These are phyloP conservation scores for Idris sp. DNA, from an alignment of 1,140 invertebrate genomes.

Conservation along the genomic window DNA sequence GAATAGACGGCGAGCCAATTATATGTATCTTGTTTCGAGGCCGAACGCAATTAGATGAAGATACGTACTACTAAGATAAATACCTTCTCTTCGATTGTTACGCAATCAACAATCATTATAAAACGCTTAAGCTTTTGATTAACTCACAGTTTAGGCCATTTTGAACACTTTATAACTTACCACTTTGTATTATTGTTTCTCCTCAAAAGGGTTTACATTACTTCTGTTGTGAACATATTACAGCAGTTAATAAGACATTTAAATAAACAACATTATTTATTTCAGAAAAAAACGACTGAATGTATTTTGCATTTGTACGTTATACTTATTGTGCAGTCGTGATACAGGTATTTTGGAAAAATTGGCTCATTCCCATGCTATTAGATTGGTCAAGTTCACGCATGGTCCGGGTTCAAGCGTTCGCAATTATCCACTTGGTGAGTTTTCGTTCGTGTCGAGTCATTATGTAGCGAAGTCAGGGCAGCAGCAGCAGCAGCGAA, in stretches of 20 bases:
- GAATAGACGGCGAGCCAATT: conserved; percentile 65
- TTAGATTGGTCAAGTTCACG: conserved; percentile 55
- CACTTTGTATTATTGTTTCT: conserved; percentile 4
- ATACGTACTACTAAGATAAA: conserved; percentile 58
- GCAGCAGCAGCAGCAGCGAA: conserved; percentile 22
- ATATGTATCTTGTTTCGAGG: conserved; percentile 65
- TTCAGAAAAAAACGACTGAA: too few species aligned
- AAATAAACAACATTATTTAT: too few species aligned
- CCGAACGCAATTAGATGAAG: conserved; percentile 59
- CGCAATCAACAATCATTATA: conserved; percentile 43
- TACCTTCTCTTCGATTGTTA: conserved; percentile 57
- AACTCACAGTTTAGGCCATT: conserved; percentile 31
- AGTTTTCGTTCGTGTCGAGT: conserved; percentile 59
- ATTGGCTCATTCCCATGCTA: conserved; percentile 56
- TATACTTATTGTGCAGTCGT: conserved; percentile 32
- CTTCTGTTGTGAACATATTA: too few species aligned
- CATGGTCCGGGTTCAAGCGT: conserved; percentile 66
- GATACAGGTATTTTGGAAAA: conserved; percentile 58
- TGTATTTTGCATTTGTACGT: too few species aligned
- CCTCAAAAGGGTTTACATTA: too few species aligned
- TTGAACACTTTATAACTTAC: conserved; percentile 18
- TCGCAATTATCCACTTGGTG: conserved; percentile 67
- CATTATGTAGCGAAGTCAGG: conserved; percentile 39
- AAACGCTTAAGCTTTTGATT: conserved; percentile 40
- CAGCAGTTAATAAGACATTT: too few species aligned